Evolutionary conservation across 1,140 invertebrate genomes (phyloP).

Genomic region (Scaptomyza montana): DNA sequence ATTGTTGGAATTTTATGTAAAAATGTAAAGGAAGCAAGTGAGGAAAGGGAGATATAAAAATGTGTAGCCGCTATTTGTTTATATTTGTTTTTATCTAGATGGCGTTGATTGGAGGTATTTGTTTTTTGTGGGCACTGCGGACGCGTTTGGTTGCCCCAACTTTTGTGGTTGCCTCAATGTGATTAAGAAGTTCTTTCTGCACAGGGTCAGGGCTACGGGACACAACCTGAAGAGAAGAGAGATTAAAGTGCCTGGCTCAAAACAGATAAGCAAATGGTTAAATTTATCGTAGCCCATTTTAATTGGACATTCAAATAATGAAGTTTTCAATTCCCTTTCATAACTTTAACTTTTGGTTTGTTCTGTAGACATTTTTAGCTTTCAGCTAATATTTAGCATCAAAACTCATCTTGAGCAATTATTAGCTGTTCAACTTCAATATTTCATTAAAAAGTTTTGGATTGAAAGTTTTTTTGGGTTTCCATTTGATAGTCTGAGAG

Average conservation of each 20-base stretch:
- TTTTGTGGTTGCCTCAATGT: slow-evolving; percentile 34
- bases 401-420: slow-evolving; percentile 1
- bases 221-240: background rate
- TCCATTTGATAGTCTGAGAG: slow-evolving; percentile 3
- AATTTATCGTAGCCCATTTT: slow-evolving; percentile 4
- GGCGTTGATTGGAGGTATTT: slow-evolving; percentile 78
- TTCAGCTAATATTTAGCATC: no score
- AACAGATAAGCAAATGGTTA: slow-evolving; percentile 23
- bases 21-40: slow-evolving; percentile 40
- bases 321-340: slow-evolving; percentile 3
- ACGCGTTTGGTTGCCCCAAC: slow-evolving; percentile 12
- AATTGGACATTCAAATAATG: slow-evolving; percentile 7
- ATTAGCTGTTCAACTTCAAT: background rate
- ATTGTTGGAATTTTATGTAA: slow-evolving; percentile 66
- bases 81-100: slow-evolving; percentile 79
- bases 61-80: slow-evolving; percentile 65
- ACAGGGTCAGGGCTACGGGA: slow-evolving; percentile 2
- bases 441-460: slow-evolving; percentile 34
- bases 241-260: slow-evolving; percentile 17
- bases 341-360: background rate
- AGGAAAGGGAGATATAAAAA: slow-evolving; percentile 9
- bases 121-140: slow-evolving; percentile 48
- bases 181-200: slow-evolving; percentile 44
- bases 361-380: no score
- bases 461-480: slow-evolving; percentile 6